These are phyloP conservation scores for Parotia lawesii DNA, from an alignment of 2,113 vertebrate genomes.

Conservation along the genomic window DNA sequence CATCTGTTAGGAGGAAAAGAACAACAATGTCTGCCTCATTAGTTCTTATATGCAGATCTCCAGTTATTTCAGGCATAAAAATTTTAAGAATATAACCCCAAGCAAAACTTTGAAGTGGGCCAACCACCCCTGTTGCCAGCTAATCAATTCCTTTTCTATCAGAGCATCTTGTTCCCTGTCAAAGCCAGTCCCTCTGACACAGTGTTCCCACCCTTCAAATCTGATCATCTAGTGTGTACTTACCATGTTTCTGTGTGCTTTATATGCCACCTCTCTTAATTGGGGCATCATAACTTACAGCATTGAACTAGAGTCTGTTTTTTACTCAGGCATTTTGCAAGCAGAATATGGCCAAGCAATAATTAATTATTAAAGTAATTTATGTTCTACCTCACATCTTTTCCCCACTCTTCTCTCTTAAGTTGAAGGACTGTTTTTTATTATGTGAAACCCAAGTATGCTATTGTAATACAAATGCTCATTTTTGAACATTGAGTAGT, in stretches of 20 bases:
- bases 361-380: not conserved
- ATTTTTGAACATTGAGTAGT: not conserved
- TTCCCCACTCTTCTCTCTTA: not conserved
- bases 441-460: not conserved
- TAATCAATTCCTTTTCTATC: not conserved
- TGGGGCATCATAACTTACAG: not conserved
- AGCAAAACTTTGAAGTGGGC: not conserved
- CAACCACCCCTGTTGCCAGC: not conserved
- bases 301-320: not conserved
- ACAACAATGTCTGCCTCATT: slow-evolving; percentile 2
- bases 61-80: slow-evolving; percentile 9
- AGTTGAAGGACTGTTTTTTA: not conserved
- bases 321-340: not conserved
- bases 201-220: not conserved
- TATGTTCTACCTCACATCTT: not conserved
- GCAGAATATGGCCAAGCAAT: not conserved
- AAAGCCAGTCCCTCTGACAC: not conserved
- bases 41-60: slow-evolving; percentile 1
- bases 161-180: not conserved
- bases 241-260: not conserved
- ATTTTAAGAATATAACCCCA: not conserved
- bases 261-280: not conserved
- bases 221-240: not conserved
- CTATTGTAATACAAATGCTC: not conserved
- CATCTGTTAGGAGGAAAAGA: slow-evolving; percentile 21